phyloP scores from a whole-genome alignment of 2,797 vertebrate species.

The Babyrousa celebensis region DNA sequence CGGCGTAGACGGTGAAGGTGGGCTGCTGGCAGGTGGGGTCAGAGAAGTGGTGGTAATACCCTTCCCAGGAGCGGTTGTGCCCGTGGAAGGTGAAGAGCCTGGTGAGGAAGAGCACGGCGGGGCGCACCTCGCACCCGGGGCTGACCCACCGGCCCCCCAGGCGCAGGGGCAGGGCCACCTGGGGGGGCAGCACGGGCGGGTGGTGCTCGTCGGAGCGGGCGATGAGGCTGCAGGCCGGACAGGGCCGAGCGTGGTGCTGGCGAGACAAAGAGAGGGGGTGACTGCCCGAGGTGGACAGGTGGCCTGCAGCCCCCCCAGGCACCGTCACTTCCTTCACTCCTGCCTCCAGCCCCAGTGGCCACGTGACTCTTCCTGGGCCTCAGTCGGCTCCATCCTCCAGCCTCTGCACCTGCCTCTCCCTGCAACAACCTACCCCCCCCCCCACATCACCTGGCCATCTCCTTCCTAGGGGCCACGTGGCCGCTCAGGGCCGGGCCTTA shows the following conservation, averaged over 20 bases:
- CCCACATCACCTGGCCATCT: fast-evolving
- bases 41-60: conserved; percentile 94
- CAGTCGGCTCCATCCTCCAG: background rate
- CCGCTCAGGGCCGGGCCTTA: background rate
- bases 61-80: conserved; percentile 93
- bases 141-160: conserved; percentile 95
- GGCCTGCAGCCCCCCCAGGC: fast-evolving
- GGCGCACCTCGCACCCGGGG: conserved; percentile 93
- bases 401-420: background rate
- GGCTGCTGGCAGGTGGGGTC: conserved; percentile 94
- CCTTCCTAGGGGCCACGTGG: background rate
- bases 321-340: fast-evolving
- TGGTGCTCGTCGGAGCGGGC: conserved; percentile 93
- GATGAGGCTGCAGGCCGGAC: conserved; percentile 93
- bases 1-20: conserved; percentile 94
- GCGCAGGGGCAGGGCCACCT: conserved; percentile 84
- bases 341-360: fast-evolving
- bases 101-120: conserved; percentile 95
- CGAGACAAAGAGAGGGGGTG: background rate
- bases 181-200: conserved; percentile 91
- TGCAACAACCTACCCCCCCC: background rate
- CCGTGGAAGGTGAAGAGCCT: conserved; percentile 94
- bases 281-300: fast-evolving
- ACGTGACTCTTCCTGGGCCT: background rate
- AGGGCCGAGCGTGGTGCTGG: conserved; percentile 96